Base-by-base conservation (phyloP, 2,113 vertebrate genomes). In the Osmerus eperlanus region DNA sequence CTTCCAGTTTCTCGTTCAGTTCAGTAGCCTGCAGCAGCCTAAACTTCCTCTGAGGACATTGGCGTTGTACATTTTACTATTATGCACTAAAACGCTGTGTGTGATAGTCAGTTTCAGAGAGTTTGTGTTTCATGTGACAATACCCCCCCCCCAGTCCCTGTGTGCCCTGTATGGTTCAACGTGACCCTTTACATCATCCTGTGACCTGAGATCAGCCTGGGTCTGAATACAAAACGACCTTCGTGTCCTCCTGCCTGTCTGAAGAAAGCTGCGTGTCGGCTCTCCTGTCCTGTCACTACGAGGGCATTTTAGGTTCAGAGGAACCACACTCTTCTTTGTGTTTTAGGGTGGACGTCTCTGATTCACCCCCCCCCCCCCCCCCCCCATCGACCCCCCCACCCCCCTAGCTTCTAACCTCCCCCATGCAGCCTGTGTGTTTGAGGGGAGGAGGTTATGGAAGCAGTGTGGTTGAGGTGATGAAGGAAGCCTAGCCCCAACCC, bases 31-130 rank as follows among this genome's bases (percentile, higher is more conserved):
- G 76, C 74, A 84, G 76, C 79, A 67, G 83, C 83, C 81, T 83
- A 81, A 80, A 85, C 59, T 81, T 80, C 78, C 60, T 69, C 81
- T 82, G 76, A 82, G 67, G 76, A 81, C 81, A 81, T 85, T 67
- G 73, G 79, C 86, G 81, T 86, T 91, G 88, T 92, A 91, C 82
- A 89, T 89, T 89, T 83, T 88, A 84, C 75, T 64, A 77, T 47
- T 88, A 85, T 86, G 89, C 90, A 90, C 90, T 90, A 82, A 84
- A 83, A 84, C 81, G 82, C 81, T 89, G 78, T 77, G 87, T 63
- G 74, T 88, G 81, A 90, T 87, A 87, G 86, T 88, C 82, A 78
- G 87, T 81, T 88, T 79, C 76, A 61, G 9, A 47, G 41, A 2
- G 41, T 59, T 41, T 81, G 87, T 87, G 83, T 84, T 88, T 89